Evolutionary conservation across 2,113 vertebrate species (phyloP).

Genomic region (Pseudonaja textilis): DNA sequence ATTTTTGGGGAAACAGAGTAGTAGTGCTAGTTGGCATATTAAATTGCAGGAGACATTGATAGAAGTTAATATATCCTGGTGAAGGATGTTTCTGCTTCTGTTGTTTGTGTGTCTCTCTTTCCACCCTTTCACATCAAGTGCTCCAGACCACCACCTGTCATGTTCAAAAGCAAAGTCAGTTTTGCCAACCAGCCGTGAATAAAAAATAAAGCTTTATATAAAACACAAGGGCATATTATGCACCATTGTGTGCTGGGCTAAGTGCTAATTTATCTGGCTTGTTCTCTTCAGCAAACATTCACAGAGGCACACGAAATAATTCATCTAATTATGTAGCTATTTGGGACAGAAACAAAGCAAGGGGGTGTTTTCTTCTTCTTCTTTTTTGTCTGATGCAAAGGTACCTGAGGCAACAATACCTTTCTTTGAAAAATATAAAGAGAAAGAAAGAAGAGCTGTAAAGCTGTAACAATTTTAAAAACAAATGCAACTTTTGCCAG

Average conservation of each 20-base stretch:
- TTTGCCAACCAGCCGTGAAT: conserved; percentile 83
- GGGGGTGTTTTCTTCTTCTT: conserved; percentile 44
- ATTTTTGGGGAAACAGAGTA: too few species aligned
- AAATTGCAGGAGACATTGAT: conserved; percentile 73
- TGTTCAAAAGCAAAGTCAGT: conserved; percentile 84
- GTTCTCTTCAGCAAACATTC: conserved; percentile 80
- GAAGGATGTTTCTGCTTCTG: conserved; percentile 71
- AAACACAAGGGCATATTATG: conserved; percentile 84
- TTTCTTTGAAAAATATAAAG: conserved; percentile 66
- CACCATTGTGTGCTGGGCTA: conserved; percentile 79
- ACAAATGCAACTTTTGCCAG: conserved; percentile 76
- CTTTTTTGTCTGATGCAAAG: conserved; percentile 68
- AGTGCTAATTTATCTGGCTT: conserved; percentile 88
- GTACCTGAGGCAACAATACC: conserved; percentile 77
- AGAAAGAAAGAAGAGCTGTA: conserved; percentile 66
- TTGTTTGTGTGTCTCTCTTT: background rate
- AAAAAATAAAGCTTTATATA: conserved; percentile 82
- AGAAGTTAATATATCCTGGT: conserved; percentile 61
- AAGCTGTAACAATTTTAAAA: conserved; percentile 71
- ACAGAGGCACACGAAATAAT: conserved; percentile 79
- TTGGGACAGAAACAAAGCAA: conserved; percentile 79
- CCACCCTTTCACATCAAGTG: conserved; percentile 66
- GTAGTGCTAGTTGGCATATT: conserved; percentile 58
- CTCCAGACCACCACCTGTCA: conserved; percentile 85
- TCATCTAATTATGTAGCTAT: conserved; percentile 83